A percentile compares a stretch with the other conserved stretches of the same genome.
phyloP scores from a whole-genome alignment of 2,888 invertebrate genomes.

The Oscheius sp. region DNA sequence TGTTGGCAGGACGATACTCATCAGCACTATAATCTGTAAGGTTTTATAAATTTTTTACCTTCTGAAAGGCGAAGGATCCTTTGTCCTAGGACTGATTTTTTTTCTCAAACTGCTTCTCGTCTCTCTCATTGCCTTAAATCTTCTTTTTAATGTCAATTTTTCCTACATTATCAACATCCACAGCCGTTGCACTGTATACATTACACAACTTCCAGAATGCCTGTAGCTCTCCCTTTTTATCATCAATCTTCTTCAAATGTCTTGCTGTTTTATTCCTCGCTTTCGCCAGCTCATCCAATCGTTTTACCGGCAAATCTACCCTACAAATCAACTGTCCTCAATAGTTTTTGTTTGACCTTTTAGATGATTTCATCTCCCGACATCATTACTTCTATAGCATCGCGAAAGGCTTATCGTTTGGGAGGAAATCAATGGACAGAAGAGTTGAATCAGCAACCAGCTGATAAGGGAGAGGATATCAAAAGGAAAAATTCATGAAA shows the following conservation, averaged over 20 bases:
- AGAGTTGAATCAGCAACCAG: not conserved
- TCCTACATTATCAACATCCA: slow-evolving; percentile 36
- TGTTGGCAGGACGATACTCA: slow-evolving; percentile 24
- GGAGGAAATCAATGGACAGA: not conserved
- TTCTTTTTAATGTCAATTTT: not conserved
- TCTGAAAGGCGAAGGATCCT: slow-evolving; percentile 18
- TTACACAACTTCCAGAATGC: slow-evolving; percentile 41
- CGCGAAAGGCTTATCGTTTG: not conserved
- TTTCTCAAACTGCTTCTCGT: slow-evolving; percentile 31
- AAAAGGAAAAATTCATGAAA: not conserved
- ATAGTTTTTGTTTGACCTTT: not conserved
- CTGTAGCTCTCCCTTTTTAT: slow-evolving; percentile 33
- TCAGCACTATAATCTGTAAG: too few species aligned
- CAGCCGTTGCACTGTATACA: slow-evolving; percentile 32
- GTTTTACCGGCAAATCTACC: slow-evolving; percentile 35
- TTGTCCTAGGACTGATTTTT: slow-evolving; percentile 18
- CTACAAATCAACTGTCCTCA: slow-evolving; percentile 25
- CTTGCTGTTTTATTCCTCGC: slow-evolving; percentile 18
- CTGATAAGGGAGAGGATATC: not conserved
- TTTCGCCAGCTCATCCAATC: slow-evolving; percentile 34
- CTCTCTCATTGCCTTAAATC: slow-evolving; percentile 38
- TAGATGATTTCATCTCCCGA: not conserved
- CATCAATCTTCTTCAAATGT: slow-evolving; percentile 33
- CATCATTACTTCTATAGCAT: not conserved
- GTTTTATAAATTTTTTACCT: slow-evolving; percentile 1